Conservation (phyloP, 2,888 invertebrate species). For the Coronaproctus castanopsis region DNA sequence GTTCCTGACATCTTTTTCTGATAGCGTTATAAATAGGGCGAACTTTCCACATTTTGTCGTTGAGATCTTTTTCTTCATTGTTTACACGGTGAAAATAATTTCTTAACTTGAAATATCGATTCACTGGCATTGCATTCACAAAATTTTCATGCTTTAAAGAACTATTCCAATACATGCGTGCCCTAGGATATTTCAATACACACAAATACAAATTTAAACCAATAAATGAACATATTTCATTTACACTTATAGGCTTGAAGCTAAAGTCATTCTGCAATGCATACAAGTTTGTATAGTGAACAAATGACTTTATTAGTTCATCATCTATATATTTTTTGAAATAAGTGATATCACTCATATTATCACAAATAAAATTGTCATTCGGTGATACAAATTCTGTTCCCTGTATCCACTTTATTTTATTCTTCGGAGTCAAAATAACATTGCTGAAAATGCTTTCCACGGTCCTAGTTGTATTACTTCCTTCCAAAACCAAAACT, state of each 20-base stretch:
- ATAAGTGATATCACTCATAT: not conserved
- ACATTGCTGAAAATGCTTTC: not conserved
- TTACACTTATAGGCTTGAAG: not conserved
- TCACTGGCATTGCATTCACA: not conserved
- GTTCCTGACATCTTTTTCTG: not conserved
- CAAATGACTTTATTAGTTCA: not conserved
- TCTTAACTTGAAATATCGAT: not conserved
- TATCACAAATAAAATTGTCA: not conserved
- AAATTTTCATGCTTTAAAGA: not conserved
- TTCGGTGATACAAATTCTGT: not conserved
- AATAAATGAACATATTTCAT: not conserved
- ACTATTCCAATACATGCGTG: not conserved
- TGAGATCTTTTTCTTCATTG: not conserved
- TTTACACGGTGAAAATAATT: not conserved
- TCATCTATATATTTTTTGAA: not conserved
- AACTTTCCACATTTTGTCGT: not conserved
- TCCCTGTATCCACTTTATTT: not conserved
- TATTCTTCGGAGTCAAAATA: not conserved
- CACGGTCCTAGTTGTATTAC: not conserved
- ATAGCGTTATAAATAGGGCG: not conserved
- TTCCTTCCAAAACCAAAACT: not conserved
- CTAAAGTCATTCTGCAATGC: not conserved
- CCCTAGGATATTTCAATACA: not conserved
- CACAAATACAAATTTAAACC: not conserved
- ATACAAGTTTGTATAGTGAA: not conserved